phyloP scores from a whole-genome alignment of 2,888 invertebrate species.

The Orgyia antiqua region DNA sequence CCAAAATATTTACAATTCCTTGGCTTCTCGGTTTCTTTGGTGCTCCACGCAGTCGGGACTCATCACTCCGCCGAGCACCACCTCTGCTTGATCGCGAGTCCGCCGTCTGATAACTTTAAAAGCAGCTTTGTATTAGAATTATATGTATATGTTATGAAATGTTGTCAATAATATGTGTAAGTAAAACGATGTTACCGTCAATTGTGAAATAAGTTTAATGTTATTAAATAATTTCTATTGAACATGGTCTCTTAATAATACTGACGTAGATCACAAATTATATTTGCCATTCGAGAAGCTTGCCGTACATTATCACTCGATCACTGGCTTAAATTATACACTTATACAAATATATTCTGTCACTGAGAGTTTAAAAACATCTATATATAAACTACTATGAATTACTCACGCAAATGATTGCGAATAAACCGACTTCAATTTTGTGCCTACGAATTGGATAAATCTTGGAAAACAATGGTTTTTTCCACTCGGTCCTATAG shows the following conservation, averaged over 20 bases:
- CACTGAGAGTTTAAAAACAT: no score
- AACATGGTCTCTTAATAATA: conserved; percentile 70
- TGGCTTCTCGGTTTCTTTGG: conserved; percentile 88
- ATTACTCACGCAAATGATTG: no score
- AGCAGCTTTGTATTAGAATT: conserved; percentile 16
- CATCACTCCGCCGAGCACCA: conserved; percentile 61
- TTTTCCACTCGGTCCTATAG: no score
- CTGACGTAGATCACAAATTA: conserved; percentile 69
- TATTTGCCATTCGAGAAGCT: conserved; percentile 18
- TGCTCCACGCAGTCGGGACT: conserved; percentile 81
- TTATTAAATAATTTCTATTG: conserved; percentile 78
- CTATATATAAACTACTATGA: no score
- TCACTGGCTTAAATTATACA: no score
- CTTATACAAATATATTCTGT: no score
- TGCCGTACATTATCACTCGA: no score
- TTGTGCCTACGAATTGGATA: no score
- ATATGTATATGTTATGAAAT: conserved; percentile 57
- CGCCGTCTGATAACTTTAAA: conserved; percentile 49
- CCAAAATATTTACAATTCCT: conserved; percentile 82
- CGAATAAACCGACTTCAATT: no score
- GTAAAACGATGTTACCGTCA: conserved; percentile 78
- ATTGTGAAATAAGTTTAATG: conserved; percentile 79
- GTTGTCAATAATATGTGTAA: conserved; percentile 76
- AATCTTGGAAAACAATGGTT: no score
- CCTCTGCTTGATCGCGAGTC: conserved; percentile 70